These are phyloP conservation scores for Paramormyrops kingsleyae DNA, from an alignment of 2,113 vertebrate genomes.

Conservation along the genomic window DNA sequence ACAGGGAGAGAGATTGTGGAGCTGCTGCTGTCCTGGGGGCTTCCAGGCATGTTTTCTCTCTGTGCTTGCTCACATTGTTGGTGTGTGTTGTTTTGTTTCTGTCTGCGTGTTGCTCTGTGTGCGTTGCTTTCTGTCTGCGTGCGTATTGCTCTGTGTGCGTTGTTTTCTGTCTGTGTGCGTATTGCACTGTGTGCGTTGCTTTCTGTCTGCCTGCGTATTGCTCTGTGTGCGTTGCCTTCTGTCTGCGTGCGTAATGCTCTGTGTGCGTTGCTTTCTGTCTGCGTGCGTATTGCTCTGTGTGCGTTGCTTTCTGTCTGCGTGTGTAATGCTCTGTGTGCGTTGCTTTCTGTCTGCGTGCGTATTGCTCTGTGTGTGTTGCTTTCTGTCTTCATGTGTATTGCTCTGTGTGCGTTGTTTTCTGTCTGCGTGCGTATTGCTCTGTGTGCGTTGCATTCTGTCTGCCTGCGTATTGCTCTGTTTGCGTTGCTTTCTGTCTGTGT, in stretches of 20 bases:
- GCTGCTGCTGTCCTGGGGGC: conserved; percentile 34
- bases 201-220: not conserved
- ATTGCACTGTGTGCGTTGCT: not conserved
- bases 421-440: no score
- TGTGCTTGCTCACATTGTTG: conserved; percentile 32
- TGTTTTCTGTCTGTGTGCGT: not conserved
- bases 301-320: conserved; percentile 4
- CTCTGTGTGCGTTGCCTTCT: not conserved
- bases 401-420: no score
- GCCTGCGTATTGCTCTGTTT: no score
- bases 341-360: conserved; percentile 1
- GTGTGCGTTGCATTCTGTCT: no score
- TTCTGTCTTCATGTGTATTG: no score
- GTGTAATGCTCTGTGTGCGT: not conserved
- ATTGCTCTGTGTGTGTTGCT: not conserved
- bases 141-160: not conserved
- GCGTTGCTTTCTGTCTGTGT: no score
- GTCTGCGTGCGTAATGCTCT: not conserved
- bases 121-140: conserved; percentile 6
- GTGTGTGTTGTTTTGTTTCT: conserved; percentile 27
- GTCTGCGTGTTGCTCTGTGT: conserved; percentile 9
- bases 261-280: conserved; percentile 1
- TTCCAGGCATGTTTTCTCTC: conserved; percentile 13
- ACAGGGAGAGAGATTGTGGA: conserved; percentile 30
- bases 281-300: conserved; percentile 7